phyloP scores from a whole-genome alignment of 2,888 invertebrate species.

The Drosophila tripunctata region DNA sequence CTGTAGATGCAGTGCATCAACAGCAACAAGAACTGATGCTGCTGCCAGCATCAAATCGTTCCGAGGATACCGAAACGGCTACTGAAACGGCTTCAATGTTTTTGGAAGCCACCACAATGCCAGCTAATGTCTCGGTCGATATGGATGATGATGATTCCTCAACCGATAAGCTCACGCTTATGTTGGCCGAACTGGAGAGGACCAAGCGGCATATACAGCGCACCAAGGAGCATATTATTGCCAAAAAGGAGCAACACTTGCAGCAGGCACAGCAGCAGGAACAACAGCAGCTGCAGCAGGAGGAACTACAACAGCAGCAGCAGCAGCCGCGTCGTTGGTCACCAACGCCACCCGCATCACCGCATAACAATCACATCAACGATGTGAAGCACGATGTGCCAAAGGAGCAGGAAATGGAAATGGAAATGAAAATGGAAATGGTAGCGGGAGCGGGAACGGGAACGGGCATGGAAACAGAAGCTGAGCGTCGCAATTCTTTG shows the following conservation, averaged over 20 bases:
- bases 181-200: conserved; percentile 81
- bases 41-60: conserved; percentile 17
- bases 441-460: background rate
- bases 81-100: conserved; percentile 52
- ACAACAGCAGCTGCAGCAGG: background rate
- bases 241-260: conserved; percentile 46
- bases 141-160: conserved; percentile 53
- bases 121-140: conserved; percentile 1
- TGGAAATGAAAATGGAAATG: background rate
- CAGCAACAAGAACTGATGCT: conserved; percentile 24
- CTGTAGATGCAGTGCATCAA: conserved; percentile 45
- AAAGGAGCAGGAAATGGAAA: conserved; percentile 1
- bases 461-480: background rate
- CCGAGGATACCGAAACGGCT: conserved; percentile 54
- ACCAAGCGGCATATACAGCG: conserved; percentile 81
- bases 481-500: conserved; percentile 59
- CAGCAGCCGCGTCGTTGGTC: conserved; percentile 68
- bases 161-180: conserved; percentile 68
- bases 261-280: conserved; percentile 2
- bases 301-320: conserved; percentile 22
- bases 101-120: conserved; percentile 23
- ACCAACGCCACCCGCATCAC: conserved; percentile 80
- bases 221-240: conserved; percentile 69
- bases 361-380: conserved; percentile 57
- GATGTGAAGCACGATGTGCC: conserved; percentile 29